Conservation (phyloP, 2,797 vertebrate genomes). For the Helostoma temminkii region DNA sequence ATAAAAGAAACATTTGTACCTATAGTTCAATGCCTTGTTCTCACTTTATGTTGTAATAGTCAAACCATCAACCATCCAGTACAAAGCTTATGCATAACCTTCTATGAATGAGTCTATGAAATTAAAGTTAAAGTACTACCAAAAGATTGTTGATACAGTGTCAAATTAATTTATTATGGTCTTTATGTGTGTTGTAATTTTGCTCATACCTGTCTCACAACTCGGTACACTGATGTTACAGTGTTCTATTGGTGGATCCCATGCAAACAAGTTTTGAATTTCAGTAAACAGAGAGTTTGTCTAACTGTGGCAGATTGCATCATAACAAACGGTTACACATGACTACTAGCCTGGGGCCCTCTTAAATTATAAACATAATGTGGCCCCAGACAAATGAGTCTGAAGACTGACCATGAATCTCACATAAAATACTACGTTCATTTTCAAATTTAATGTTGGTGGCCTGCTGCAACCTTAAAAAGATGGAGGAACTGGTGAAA, state of each 20-base stretch:
- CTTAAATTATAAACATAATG: no score
- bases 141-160: not conserved
- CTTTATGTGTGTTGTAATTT: not conserved
- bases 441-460: not conserved
- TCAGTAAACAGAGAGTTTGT: no score
- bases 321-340: no score
- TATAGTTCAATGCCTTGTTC: not conserved
- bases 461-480: not conserved
- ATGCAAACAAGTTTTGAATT: no score
- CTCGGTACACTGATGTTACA: no score
- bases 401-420: not conserved
- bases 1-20: not conserved
- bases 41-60: not conserved
- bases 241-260: no score
- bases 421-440: not conserved
- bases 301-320: no score
- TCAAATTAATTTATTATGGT: not conserved
- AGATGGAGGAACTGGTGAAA: not conserved
- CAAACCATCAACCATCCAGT: not conserved
- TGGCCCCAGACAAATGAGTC: not conserved
- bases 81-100: not conserved
- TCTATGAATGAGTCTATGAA: not conserved
- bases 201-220: not conserved
- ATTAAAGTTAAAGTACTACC: not conserved
- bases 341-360: no score